These are phyloP conservation scores for Arnoldichthys spilopterus DNA, from an alignment of 2,797 vertebrate species.

Conservation along the genomic window DNA sequence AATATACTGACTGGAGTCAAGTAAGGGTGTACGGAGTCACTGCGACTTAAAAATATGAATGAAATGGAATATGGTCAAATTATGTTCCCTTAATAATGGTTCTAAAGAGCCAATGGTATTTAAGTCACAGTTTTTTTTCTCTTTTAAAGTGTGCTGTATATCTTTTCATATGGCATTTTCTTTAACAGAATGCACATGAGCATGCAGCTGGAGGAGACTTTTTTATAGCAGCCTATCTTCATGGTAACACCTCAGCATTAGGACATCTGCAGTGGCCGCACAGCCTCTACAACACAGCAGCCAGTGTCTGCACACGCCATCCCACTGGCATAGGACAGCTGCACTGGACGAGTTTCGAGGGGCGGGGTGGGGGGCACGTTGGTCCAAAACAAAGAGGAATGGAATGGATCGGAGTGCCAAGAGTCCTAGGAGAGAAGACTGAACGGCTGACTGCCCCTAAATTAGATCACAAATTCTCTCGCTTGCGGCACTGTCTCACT, in stretches of 20 bases:
- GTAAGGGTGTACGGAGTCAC: too few relatives aligned
- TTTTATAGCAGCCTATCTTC: too few relatives aligned
- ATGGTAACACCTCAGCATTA: background rate
- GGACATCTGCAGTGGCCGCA: background rate
- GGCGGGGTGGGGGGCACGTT: background rate
- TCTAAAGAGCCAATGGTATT: too few relatives aligned
- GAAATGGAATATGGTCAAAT: too few relatives aligned
- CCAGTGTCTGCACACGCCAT: background rate
- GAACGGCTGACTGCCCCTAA: slow-evolving; percentile 78
- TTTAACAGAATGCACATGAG: too few relatives aligned
- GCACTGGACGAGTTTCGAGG: slow-evolving; percentile 29
- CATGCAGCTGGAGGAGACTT: too few relatives aligned
- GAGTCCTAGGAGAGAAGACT: slow-evolving; percentile 67
- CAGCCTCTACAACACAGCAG: background rate
- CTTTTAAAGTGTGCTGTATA: too few relatives aligned
- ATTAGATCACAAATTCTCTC: slow-evolving; percentile 85
- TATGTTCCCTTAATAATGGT: too few relatives aligned
- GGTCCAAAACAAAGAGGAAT: slow-evolving; percentile 35
- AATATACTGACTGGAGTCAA: too few relatives aligned
- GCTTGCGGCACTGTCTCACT: slow-evolving; percentile 76
- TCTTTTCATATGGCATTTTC: too few relatives aligned
- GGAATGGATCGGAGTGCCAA: slow-evolving; percentile 60
- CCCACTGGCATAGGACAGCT: slow-evolving; percentile 22
- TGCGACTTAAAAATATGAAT: too few relatives aligned
- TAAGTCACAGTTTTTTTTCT: too few relatives aligned